A percentile compares a stretch with the other conserved stretches of the same genome.
Conservation (phyloP, 2,797 vertebrate species). For the Sebastes reedi region DNA sequence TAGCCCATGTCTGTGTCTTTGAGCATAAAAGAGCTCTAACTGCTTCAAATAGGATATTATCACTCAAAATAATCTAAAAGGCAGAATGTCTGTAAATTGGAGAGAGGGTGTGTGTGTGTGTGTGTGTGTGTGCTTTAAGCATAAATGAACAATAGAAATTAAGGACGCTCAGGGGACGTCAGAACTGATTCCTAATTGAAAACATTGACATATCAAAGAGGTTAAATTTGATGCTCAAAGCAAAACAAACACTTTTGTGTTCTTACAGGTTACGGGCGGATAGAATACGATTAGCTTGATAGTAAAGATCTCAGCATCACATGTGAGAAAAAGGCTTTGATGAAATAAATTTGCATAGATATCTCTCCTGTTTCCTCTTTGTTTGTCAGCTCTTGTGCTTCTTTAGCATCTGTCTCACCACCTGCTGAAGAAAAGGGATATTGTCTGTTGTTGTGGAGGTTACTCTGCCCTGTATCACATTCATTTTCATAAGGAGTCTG, state of each 20-base stretch:
- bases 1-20: neutral
- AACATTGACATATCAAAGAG: conserved; percentile 65
- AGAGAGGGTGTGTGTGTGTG: neutral
- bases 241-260: conserved; percentile 6
- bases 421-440: conserved; percentile 12
- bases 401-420: conserved; percentile 40
- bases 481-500: neutral
- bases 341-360: conserved; percentile 18
- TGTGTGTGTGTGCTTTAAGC: conserved; percentile 41
- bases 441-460: conserved; percentile 2
- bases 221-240: conserved; percentile 33
- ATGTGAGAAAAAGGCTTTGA: conserved; percentile 33
- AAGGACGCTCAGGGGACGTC: conserved; percentile 27
- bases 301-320: neutral
- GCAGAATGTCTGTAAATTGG: neutral
- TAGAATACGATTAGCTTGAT: conserved; percentile 24
- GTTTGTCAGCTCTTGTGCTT: conserved; percentile 19
- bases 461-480: neutral
- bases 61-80: conserved; percentile 12
- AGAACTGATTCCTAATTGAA: conserved; percentile 48
- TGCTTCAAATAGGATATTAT: conserved; percentile 27
- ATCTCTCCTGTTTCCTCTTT: neutral
- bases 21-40: neutral
- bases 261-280: conserved; percentile 39
- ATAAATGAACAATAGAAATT: conserved; percentile 48